Evolutionary conservation across 1,140 invertebrate species (phyloP), one percentile per base, ranked within the genome.

Genomic region (Lineus longissimus): DNA sequence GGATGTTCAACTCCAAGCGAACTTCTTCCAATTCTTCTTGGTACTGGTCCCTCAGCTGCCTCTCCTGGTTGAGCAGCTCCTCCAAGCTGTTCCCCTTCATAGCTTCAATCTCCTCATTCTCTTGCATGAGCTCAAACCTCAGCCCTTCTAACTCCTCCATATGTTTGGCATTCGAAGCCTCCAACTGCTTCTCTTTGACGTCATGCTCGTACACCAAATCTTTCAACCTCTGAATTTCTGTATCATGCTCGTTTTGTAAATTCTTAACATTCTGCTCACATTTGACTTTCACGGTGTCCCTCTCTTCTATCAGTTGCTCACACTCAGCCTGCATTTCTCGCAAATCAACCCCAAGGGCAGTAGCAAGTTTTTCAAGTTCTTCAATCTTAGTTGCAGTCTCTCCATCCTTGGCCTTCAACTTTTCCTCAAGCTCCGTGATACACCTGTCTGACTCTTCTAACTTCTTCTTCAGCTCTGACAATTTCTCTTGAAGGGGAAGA

Each of bases 51-150:
- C 67, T 45, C 31, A 61, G 59, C 15, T 71, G 59, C 54, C 67
- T 67, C 41, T 68, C 67, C 43, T 74, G 67, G 13, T 54, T 36
- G 2, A 70, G 70, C 51, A 62, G 61, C 47, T 67, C 45, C 17
- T 64, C 45, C 31, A 67, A 43, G 36, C 58, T 47, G 15, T 64
- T 41, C 27, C 58, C 56, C 31, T 61, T 66, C 51, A 67, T 23
- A 7, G 55, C 55, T 15, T 55, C 33, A 2, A 64, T 43, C 19
- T 66, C 64, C 7, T 55, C 31, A 15, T 65, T 54, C 23, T 62
- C 33, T 13, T 61, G 29, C 36, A 51, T 64, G n/a, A 70, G 43
- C 41, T 68, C 62, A n/a, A 56, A 25, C 33, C 59, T 56, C 2
- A 66, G 33, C 31, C 40, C 33, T 17, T 62, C 40, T 27, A 68